A percentile compares a stretch with the other conserved stretches of the same genome.
Conservation (phyloP, 1,140 invertebrate genomes). For the Trichonephila clavipes region DNA sequence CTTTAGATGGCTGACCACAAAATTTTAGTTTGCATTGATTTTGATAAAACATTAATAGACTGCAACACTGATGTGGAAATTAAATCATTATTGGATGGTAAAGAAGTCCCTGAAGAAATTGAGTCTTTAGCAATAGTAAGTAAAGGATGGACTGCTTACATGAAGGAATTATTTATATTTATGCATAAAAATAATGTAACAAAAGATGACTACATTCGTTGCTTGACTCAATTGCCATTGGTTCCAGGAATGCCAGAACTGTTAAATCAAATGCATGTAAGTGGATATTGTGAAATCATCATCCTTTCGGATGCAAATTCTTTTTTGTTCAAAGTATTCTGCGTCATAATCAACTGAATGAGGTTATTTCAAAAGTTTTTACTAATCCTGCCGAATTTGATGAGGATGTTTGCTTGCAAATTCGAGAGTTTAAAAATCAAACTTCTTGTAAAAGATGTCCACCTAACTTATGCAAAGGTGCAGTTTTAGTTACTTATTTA, state of each 20-base stretch:
- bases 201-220: conserved; percentile 82
- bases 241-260: conserved; percentile 85
- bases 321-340: conserved; percentile 88
- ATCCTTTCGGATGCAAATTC: conserved; percentile 92
- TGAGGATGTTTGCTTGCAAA: conserved; percentile 83
- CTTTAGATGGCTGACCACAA: conserved; percentile 42
- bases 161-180: conserved; percentile 87
- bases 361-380: conserved; percentile 85
- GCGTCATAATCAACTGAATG: conserved; percentile 82
- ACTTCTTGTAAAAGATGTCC: conserved; percentile 87
- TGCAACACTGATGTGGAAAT: conserved; percentile 88
- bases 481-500: conserved; percentile 86
- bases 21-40: conserved; percentile 83
- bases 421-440: conserved; percentile 87
- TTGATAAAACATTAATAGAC: conserved; percentile 90
- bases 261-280: conserved; percentile 82
- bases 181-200: conserved; percentile 84
- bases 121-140: conserved; percentile 82
- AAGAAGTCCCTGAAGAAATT: conserved; percentile 83
- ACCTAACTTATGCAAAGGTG: conserved; percentile 89
- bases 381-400: conserved; percentile 89
- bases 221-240: conserved; percentile 84
- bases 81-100: conserved; percentile 83
- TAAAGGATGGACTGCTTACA: conserved; percentile 87
- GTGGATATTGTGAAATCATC: conserved; percentile 85